These are phyloP conservation scores for Cirrhinus mrigala DNA, from an alignment of 2,797 vertebrate species.

Conservation along the genomic window DNA sequence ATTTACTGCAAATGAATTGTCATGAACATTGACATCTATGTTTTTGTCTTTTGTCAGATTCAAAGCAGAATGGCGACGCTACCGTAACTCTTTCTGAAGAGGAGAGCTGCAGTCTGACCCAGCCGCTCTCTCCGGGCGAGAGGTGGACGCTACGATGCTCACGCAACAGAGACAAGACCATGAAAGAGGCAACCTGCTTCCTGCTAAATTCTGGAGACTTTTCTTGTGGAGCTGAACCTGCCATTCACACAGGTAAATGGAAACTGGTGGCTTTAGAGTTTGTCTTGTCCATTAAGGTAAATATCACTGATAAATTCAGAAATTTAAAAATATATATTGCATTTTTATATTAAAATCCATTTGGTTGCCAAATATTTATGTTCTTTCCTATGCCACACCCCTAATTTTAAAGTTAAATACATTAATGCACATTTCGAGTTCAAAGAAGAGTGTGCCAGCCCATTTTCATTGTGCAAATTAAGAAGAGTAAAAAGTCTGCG, in stretches of 20 bases:
- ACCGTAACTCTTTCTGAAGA: conserved; percentile 89
- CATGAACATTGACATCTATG: conserved; percentile 62
- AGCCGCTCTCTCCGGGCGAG: conserved; percentile 83
- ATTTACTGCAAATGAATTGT: conserved; percentile 43
- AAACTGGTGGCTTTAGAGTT: background rate
- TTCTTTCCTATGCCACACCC: background rate
- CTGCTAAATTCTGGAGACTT: conserved; percentile 87
- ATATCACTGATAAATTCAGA: background rate
- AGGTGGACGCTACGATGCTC: conserved; percentile 83
- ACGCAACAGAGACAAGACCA: conserved; percentile 85
- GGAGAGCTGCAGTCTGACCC: conserved; percentile 85
- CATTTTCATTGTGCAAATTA: background rate
- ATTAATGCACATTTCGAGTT: background rate
- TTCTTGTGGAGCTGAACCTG: conserved; percentile 81
- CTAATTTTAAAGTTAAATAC: background rate
- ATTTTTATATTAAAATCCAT: background rate
- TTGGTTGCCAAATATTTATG: background rate
- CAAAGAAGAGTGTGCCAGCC: background rate
- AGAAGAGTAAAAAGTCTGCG: background rate
- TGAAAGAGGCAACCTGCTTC: conserved; percentile 91
- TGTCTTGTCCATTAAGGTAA: background rate
- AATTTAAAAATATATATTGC: background rate
- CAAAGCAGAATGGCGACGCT: conserved; percentile 95
- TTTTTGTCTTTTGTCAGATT: conserved; percentile 78
- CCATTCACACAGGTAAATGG: conserved; percentile 82